Conservation (phyloP, 2,113 vertebrate genomes). For the Etia nguti region DNA sequence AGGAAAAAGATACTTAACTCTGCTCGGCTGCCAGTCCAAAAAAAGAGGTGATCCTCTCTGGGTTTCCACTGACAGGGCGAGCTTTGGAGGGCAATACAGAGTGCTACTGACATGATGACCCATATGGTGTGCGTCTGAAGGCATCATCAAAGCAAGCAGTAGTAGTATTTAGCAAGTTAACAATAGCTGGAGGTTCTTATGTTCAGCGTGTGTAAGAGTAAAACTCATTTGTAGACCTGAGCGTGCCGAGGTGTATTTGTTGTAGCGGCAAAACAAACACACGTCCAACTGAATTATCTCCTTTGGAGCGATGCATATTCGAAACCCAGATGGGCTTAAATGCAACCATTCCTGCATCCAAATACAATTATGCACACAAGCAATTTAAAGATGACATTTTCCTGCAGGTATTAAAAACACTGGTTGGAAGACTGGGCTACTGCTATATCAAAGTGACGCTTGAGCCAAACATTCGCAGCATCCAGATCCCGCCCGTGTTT, state of each 20-base stretch:
- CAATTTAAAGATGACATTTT: background rate
- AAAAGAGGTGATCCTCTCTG: conserved; percentile 41
- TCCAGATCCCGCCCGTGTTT: conserved; percentile 24
- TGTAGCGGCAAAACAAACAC: background rate
- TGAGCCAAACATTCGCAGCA: conserved; percentile 11
- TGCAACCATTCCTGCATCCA: background rate
- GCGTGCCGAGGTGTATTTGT: background rate
- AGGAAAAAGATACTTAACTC: background rate
- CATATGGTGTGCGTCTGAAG: conserved; percentile 12
- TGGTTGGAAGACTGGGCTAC: background rate
- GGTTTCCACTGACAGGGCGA: conserved; percentile 22
- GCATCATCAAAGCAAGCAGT: background rate
- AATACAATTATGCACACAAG: background rate
- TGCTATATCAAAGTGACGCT: background rate
- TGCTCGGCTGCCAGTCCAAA: conserved; percentile 31
- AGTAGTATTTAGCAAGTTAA: background rate
- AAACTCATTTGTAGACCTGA: background rate
- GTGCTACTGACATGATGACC: conserved; percentile 36
- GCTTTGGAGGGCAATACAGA: conserved; percentile 17
- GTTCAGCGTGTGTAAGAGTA: background rate
- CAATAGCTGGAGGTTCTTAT: background rate
- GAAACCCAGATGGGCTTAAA: background rate
- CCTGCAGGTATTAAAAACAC: background rate
- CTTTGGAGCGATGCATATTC: background rate
- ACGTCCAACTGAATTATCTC: background rate